phyloP scores from a whole-genome alignment of 2,113 vertebrate species.

The Origma solitaria region DNA sequence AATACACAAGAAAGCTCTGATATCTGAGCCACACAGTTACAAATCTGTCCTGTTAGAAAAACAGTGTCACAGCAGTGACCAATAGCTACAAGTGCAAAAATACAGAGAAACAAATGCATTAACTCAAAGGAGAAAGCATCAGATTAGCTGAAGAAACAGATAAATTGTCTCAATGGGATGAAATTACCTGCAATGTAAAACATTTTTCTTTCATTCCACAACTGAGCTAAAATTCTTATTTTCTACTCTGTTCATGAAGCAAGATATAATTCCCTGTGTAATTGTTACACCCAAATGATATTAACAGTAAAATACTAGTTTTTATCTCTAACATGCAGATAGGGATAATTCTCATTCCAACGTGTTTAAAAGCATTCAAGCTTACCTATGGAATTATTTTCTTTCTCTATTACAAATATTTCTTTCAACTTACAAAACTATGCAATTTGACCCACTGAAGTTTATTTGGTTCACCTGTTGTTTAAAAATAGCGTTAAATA shows the following conservation, averaged over 20 bases:
- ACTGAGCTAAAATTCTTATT: conserved; percentile 27
- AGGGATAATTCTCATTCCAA: neutral
- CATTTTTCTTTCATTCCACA: neutral
- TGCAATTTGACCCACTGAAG: neutral
- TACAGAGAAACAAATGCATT: neutral
- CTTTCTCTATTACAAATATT: neutral
- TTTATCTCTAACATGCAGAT: neutral
- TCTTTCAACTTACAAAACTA: neutral
- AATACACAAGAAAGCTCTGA: neutral
- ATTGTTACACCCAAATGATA: neutral
- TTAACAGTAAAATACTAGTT: neutral
- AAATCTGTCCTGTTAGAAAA: neutral
- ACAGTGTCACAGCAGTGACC: neutral
- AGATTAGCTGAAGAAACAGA: neutral
- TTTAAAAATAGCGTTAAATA: neutral
- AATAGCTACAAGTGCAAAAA: neutral
- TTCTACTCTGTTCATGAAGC: neutral
- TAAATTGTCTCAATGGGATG: neutral
- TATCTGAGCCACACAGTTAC: neutral
- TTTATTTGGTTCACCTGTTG: neutral
- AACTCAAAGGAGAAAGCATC: neutral
- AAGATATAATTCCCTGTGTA: conserved; percentile 4
- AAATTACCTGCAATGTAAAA: neutral
- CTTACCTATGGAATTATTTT: neutral
- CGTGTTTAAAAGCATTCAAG: neutral